Evolutionary conservation across 2,113 vertebrate species (phyloP), one percentile per base, ranked within the genome.

Genomic region (Rana temporaria): DNA sequence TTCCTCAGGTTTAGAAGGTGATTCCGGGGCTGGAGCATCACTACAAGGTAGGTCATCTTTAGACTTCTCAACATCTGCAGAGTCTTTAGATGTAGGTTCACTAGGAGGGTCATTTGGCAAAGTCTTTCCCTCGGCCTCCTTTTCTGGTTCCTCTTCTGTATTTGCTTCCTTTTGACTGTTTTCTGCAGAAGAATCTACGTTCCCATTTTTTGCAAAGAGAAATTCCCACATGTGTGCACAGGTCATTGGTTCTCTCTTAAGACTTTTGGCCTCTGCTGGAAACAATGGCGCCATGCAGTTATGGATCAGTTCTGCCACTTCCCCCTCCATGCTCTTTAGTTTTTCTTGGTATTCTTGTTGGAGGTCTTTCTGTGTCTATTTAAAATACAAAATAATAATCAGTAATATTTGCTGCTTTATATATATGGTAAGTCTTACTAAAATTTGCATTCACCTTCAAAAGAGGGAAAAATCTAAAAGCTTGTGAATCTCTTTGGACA

Each of bases 301-400:
- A 68, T 92, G 97, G 72, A 96, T 87, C 0, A 90, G 79, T 66
- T 94, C 94, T 79, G 87, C 92, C 85, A 95, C 93, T 56, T 96
- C 95, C 0, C 17, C 16, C 0, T 84, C 90, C 85, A 98, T 88
- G 8, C 85, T 85, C 84, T 89, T 93, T 88, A 94, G 9, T 56
- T 90, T 97, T 86, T 92, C 90, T 22, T 93, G 85, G 0, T 95
- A 95, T 59, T 97, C 96, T 0, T 84, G 84, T 85, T 88, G 82
- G 0, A 90, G 94, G 56, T 95, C 91, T 87, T 93, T 90, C 81
- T 94, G 95, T 76, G 96, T 93, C 98, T 99, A 91, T 67, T 78
- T 63, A 57, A 22, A 34, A n/a, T 1, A 14, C 0, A 1, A 4
- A 19, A 2, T 56, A 48, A 48, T 14, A 48, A 48, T 48, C 8